These are phyloP conservation scores for Menura novaehollandiae DNA, from an alignment of 2,113 vertebrate genomes.

Conservation along the genomic window DNA sequence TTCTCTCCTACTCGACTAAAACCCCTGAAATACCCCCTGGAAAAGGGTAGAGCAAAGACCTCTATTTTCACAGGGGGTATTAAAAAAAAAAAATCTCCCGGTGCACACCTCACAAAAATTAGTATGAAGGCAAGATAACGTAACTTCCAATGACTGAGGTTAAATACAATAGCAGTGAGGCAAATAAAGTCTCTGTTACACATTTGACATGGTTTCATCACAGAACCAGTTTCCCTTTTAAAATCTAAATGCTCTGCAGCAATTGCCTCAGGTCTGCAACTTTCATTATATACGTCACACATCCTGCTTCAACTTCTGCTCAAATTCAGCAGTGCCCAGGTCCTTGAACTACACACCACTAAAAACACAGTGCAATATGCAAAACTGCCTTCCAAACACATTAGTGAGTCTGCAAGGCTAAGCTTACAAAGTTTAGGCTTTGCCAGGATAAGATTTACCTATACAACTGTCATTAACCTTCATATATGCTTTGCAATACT, in stretches of 20 bases:
- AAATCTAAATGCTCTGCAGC: neutral
- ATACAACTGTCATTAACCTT: neutral
- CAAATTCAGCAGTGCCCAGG: neutral
- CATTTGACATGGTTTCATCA: neutral
- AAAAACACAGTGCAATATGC: neutral
- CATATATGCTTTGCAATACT: neutral
- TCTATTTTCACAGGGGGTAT: neutral
- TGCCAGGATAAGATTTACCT: neutral
- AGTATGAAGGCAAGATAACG: neutral
- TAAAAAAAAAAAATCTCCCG: neutral
- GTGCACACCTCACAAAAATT: neutral
- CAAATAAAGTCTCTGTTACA: slow-evolving; percentile 1
- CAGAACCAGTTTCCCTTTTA: neutral
- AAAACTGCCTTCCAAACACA: neutral
- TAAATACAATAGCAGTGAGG: slow-evolving; percentile 7
- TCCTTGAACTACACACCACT: neutral
- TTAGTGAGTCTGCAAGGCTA: neutral
- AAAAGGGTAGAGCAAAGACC: neutral
- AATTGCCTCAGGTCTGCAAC: neutral
- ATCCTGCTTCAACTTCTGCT: neutral
- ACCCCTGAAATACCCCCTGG: slow-evolving; percentile 1
- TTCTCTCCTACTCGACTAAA: slow-evolving; percentile 17
- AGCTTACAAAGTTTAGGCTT: neutral
- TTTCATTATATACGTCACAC: neutral
- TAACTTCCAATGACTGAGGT: neutral